Evolutionary conservation across 2,888 invertebrate genomes (phyloP).

Genomic region (Hemaris fuciformis): DNA sequence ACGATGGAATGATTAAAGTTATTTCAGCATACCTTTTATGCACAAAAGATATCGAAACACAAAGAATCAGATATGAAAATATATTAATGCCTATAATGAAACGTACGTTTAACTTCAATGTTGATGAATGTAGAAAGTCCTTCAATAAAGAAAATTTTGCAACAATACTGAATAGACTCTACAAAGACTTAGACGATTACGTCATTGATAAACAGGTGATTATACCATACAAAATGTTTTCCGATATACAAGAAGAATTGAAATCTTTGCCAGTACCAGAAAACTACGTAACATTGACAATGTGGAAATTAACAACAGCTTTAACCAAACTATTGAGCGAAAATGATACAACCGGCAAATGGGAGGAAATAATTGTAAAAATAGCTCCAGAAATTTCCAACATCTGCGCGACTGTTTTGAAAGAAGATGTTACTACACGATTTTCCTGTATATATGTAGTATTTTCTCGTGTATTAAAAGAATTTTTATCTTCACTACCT

Average conservation of each 20-base stretch:
- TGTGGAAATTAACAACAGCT: conserved; percentile 45
- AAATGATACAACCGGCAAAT: conserved; percentile 23
- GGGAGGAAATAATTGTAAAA: conserved; percentile 31
- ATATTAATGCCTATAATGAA: conserved; percentile 46
- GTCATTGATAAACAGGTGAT: conserved; percentile 31
- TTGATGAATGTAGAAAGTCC: conserved; percentile 28
- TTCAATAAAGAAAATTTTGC: conserved; percentile 32
- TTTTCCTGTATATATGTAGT: conserved; percentile 53
- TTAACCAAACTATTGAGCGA: conserved; percentile 38
- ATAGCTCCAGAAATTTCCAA: conserved; percentile 43
- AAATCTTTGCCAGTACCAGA: conserved; percentile 39
- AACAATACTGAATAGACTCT: conserved; percentile 35
- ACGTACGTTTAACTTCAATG: conserved; percentile 39
- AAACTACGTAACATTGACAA: conserved; percentile 50
- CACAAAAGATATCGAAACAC: conserved; percentile 39
- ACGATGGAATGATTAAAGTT: conserved; percentile 30
- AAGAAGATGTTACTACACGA: conserved; percentile 43
- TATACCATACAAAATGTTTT: conserved; percentile 42
- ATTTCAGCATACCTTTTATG: conserved; percentile 48
- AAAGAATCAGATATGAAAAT: conserved; percentile 45
- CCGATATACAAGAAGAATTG: conserved; percentile 35
- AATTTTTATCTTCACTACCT: neutral
- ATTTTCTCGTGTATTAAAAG: conserved; percentile 40
- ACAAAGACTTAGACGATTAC: conserved; percentile 36
- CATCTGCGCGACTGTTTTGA: conserved; percentile 45